Evolutionary conservation across 2,113 vertebrate species (phyloP), one percentile per base, ranked within the genome.

Genomic region (Clarias magur): DNA sequence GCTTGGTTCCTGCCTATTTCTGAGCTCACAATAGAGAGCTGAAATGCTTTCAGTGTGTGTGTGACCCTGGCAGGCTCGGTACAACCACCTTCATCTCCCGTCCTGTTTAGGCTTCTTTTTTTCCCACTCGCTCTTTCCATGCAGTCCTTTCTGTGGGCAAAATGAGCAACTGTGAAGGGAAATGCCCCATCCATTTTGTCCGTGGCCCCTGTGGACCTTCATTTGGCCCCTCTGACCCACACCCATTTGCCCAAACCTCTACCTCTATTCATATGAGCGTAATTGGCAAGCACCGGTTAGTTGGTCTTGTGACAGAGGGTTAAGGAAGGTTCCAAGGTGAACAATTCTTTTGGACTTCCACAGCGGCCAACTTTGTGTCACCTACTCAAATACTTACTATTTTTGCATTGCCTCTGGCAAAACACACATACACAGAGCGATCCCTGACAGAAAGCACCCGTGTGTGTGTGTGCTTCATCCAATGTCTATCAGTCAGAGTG

Each of bases 231-330:
- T 92, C 89, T 93, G 85, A 88, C 86, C 79, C 57, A 11, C 83
- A 92, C 91, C 91, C 91, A 92, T 90, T 91, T 87, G 72, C 89
- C 88, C 89, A 94, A 90, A 91, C 93, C 56, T 91, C 84, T 92
- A 81, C 81, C 82, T 88, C 8, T 23, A 90, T 95, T 95, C 92
- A 93, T 93, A 88, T 92, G 91, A 90, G 92, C 90, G 79, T 94
- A 93, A 95, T 94, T 95, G 93, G 91, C 93, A 91, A 92, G 8
- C 86, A 90, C 85, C 89, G 86, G 91, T 89, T 89, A 89, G 89
- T 91, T 87, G 92, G 92, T 92, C 76, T 85, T 81, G 67, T 76
- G 85, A 85, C 76, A 82, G 59, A 13, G 23, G 89, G 83, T 83
- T 83, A 82, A 90, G 67, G 80, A 88, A 80, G 89, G 85, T 88